Base-by-base conservation (phyloP, 2,797 vertebrate species). In the Diplodus sargus region DNA sequence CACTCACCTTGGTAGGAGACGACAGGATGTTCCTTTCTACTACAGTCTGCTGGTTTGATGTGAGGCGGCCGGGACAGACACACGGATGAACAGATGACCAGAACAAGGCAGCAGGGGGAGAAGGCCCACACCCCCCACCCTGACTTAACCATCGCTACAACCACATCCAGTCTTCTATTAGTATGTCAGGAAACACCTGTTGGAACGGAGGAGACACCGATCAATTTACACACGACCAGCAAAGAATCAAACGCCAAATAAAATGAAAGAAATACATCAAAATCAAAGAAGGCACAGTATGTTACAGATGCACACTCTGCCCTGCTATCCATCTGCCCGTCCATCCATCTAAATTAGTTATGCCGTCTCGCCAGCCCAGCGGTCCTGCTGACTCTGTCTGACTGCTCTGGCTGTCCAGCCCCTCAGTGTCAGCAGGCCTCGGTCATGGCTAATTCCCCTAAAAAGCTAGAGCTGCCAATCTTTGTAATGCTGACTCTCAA, bases 361-460 rank as follows among this genome's bases (percentile, higher is more conserved):
- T 78, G 68, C 64, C 68, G 22, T 60, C 79, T 49, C 45, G 43
- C 18, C 13, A 9, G 13, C 57, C 63, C 70, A 15, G 17, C 25
- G 1, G 48, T 70, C 61, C 56, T 22, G 62, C 76, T 20, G 18
- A 15, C 62, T 82, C 71, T 18, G 82, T 79, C 42, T 85, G 71
- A 74, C 61, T 79, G 54, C 72, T 82, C 76, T 60, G 70, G 47
- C 60, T 73, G 70, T 80, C 85, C 69, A 53, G 66, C 71, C 81
- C 79, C 61, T 87, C 79, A 1, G 43, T 91, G 85, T 92, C 91
- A 92, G 87, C 82, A 28, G 84, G 87, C 78, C 83, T 85, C 78
- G 43, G 89, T 87, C 93, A 91, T 67, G 89, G 89, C 89, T 89
- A 91, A 92, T 93, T 90, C 87, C 83, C 76, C 79, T 93, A 93